Base-by-base conservation (phyloP, 2,113 vertebrate species). In the Electrona antarctica region DNA sequence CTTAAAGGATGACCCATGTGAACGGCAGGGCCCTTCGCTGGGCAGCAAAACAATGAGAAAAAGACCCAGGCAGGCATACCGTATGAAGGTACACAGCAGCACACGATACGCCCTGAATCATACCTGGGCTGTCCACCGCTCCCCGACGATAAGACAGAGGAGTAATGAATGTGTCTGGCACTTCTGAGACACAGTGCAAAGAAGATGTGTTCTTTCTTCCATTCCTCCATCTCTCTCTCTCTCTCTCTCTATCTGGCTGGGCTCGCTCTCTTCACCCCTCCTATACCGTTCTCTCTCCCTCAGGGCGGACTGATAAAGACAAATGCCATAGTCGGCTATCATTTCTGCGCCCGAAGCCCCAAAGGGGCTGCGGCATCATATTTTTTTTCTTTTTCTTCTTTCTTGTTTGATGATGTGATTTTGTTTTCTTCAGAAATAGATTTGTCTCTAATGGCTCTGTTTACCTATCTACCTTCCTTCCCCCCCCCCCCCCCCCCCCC, bases 351-450 rank as follows among this genome's bases (percentile, higher is more conserved):
- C 55, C 1, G 11, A 65, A 87, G 79, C 89, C 79, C 92, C 88
- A 60, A 76, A 88, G 88, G 21, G 88, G 87, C 88, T 78, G 85
- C 72, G 79, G 85, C 83, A 84, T 93, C 91, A 93, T 91, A 92
- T 94, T 94, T 93, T 92, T 93, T 90, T 90, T 90, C 89, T 89
- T 89, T 89, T 21, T 21, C 2, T 21, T 21, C 21, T 21, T 21
- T 86, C 79, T 88, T 94, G 91, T 93, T 93, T 94, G 92, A 94
- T 93, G 93, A 92, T 93, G 91, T 94, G 92, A 93, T 94, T 94
- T 93, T 93, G 92, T 91, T 93, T 93, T 93, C 90, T 90, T 92
- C 90, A 91, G 89, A 93, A 92, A 94, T 92, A 94, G 93, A 94
- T 94, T 93, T 92, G 90, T 93, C 92, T 91, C 87, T 92, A 92